phyloP scores from a whole-genome alignment of 2,113 vertebrate genomes.

The Sturnira hondurensis region DNA sequence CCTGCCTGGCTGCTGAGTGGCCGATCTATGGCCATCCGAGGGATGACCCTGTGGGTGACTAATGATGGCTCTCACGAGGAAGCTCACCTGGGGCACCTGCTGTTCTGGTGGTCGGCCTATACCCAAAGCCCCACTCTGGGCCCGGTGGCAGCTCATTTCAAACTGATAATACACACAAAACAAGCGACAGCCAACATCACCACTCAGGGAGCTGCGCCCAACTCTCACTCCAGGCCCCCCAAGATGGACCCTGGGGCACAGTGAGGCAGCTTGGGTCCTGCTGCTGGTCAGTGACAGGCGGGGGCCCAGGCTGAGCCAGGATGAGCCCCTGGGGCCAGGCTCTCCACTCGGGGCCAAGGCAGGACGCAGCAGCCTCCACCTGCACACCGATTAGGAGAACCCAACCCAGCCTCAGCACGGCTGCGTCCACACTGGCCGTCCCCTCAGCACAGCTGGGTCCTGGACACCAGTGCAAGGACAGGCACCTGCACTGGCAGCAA shows the following conservation, averaged over 20 bases:
- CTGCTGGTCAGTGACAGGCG: fast-evolving
- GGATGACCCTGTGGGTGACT: fast-evolving
- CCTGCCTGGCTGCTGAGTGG: fast-evolving
- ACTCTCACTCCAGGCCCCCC: not conserved
- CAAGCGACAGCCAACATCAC: not conserved
- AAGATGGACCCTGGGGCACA: not conserved
- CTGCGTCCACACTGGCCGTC: fast-evolving
- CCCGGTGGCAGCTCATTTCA: not conserved
- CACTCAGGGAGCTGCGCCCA: not conserved
- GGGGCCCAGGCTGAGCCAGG: not conserved
- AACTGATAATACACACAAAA: not conserved
- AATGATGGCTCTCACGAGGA: fast-evolving
- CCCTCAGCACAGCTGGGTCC: not conserved
- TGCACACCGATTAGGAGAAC: not conserved
- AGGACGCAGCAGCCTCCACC: not conserved
- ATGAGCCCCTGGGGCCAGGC: fast-evolving
- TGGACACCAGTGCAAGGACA: fast-evolving
- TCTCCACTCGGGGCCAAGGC: fast-evolving
- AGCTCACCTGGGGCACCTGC: not conserved
- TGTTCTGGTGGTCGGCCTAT: not conserved
- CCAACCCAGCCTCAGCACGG: not conserved
- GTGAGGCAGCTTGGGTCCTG: fast-evolving
- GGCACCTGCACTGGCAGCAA: not conserved
- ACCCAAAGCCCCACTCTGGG: not conserved
- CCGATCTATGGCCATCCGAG: fast-evolving